Percentiles rank a stretch among this genome's conserved stretches.
Evolutionary conservation across 2,113 vertebrate genomes (phyloP).

Genomic region (Dipodomys ordii): DNA sequence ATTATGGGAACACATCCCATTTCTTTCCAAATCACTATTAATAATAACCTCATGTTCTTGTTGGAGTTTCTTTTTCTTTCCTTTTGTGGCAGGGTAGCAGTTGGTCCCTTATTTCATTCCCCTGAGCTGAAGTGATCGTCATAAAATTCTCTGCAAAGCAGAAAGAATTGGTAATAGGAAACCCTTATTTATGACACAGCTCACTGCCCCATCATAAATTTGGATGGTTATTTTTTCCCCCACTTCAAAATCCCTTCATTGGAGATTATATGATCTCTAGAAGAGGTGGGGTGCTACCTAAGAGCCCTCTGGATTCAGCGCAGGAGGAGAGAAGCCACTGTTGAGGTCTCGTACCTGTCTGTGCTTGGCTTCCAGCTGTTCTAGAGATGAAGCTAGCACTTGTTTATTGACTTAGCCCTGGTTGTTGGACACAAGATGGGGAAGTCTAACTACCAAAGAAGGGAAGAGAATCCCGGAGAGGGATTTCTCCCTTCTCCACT

Average conservation of each 20-base stretch:
- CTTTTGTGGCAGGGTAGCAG: not conserved
- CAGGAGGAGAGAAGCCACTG: not conserved
- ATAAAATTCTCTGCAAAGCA: constrained; percentile 26
- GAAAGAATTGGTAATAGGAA: not conserved
- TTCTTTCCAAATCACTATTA: not conserved
- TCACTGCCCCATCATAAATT: not conserved
- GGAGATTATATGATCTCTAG: not conserved
- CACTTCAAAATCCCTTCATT: constrained; percentile 24
- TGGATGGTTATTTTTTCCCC: not conserved
- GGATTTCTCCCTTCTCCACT: not conserved
- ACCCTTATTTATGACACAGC: not conserved
- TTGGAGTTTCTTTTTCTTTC: not conserved
- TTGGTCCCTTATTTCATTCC: not conserved
- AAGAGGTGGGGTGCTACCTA: not conserved
- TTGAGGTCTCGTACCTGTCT: not conserved
- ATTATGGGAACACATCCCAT: not conserved
- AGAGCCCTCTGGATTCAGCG: not conserved
- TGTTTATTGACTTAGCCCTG: not conserved
- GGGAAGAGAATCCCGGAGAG: not conserved
- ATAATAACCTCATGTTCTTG: not conserved
- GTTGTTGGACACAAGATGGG: too few relatives aligned
- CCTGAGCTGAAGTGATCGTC: not conserved
- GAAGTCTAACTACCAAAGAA: not conserved
- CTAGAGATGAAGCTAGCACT: not conserved
- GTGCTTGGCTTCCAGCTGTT: not conserved